These are phyloP conservation scores for Nomada fucata DNA, from an alignment of 2,888 invertebrate genomes.

Conservation along the genomic window DNA sequence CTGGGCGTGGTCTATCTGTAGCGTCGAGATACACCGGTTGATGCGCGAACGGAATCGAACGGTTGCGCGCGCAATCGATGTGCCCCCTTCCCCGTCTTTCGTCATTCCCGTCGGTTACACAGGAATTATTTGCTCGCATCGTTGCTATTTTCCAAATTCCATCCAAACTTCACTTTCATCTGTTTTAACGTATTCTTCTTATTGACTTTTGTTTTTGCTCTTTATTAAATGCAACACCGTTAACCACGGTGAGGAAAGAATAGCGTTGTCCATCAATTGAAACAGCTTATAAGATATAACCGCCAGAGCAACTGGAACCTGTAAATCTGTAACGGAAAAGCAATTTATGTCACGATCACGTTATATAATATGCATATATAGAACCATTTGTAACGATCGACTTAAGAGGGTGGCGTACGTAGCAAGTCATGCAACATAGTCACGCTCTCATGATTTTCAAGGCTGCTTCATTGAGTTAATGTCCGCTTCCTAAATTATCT, in stretches of 20 bases:
- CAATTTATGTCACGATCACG: background rate
- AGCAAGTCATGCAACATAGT: slow-evolving; percentile 54
- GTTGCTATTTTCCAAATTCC: background rate
- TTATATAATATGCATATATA: slow-evolving; percentile 36
- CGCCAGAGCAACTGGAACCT: too few species aligned
- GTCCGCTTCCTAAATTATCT: slow-evolving; percentile 70
- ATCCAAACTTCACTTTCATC: too few species aligned
- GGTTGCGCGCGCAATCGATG: slow-evolving; percentile 80
- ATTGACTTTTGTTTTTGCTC: too few species aligned
- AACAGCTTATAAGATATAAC: too few species aligned
- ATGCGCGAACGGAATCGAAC: slow-evolving; percentile 81
- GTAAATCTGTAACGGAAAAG: too few species aligned
- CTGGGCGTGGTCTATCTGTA: slow-evolving; percentile 79
- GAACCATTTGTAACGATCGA: slow-evolving; percentile 15
- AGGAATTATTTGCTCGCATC: slow-evolving; percentile 18
- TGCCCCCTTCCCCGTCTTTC: slow-evolving; percentile 8
- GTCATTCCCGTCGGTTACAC: slow-evolving; percentile 13
- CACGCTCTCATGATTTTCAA: slow-evolving; percentile 80
- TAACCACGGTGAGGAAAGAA: too few species aligned
- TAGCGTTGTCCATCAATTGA: too few species aligned
- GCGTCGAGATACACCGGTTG: slow-evolving; percentile 73
- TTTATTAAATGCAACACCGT: too few species aligned
- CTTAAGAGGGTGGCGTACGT: slow-evolving; percentile 4
- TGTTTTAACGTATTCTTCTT: too few species aligned
- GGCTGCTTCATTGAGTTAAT: slow-evolving; percentile 81